A percentile compares a stretch with the other conserved stretches of the same genome.
These are phyloP conservation scores for Oreochromis grahami DNA, from an alignment of 2,797 vertebrate species.

Conservation along the genomic window DNA sequence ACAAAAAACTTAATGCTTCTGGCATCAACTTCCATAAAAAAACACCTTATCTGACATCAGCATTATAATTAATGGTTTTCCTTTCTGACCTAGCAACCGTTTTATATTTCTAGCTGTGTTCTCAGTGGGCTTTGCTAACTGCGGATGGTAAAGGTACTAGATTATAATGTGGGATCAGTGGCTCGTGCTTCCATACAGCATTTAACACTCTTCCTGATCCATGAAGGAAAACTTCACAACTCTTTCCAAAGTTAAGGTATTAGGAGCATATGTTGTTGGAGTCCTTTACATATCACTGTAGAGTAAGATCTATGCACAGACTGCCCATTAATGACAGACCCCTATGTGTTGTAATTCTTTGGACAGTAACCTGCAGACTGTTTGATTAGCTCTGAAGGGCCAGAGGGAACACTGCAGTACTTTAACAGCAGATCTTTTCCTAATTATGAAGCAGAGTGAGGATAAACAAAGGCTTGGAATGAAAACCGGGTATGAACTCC, in stretches of 20 bases:
- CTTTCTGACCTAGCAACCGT: neutral
- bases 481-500: constrained; percentile 38
- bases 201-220: neutral
- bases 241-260: neutral
- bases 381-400: neutral
- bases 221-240: neutral
- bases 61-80: neutral
- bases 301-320: constrained; percentile 37
- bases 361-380: constrained; percentile 20
- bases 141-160: neutral
- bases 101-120: neutral
- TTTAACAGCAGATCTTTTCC: neutral
- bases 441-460: constrained; percentile 21
- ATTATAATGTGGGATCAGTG: neutral
- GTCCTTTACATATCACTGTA: neutral
- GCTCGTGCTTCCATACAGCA: neutral
- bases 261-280: neutral
- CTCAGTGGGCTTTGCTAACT: neutral
- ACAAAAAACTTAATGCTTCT: neutral
- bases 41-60: neutral
- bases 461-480: constrained; percentile 40
- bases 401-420: neutral
- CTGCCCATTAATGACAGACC: neutral
- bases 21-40: neutral
- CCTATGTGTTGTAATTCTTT: neutral